Evolutionary conservation across 1,140 invertebrate genomes (phyloP).

Genomic region (Venturia canescens): DNA sequence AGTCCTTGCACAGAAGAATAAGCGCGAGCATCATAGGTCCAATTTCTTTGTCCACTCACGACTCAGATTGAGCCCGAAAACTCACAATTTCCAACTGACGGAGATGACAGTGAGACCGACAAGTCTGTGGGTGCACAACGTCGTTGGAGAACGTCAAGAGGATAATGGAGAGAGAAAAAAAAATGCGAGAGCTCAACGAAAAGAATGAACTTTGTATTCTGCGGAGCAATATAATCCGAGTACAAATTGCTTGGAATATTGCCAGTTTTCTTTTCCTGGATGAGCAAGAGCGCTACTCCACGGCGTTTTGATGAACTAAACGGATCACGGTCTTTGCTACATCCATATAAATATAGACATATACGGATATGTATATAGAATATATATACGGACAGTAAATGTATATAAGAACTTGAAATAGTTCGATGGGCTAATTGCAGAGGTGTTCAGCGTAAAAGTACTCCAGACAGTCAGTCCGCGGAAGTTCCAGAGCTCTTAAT

Average conservation of each 20-base stretch:
- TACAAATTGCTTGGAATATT: slow-evolving; percentile 23
- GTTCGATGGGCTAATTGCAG: slow-evolving; percentile 21
- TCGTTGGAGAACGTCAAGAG: background rate
- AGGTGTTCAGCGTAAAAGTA: slow-evolving; percentile 4
- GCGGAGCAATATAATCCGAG: slow-evolving; percentile 19
- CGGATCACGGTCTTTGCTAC: background rate
- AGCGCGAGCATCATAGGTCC: background rate
- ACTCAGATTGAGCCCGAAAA: background rate
- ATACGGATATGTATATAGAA: slow-evolving; percentile 4
- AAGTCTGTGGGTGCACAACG: background rate
- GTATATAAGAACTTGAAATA: slow-evolving; percentile 4
- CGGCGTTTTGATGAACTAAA: slow-evolving; percentile 19
- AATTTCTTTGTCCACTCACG: background rate
- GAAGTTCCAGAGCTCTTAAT: slow-evolving; percentile 15
- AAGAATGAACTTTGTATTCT: slow-evolving; percentile 25
- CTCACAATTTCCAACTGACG: background rate
- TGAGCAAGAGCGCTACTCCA: background rate
- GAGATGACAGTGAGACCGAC: slow-evolving; percentile 15
- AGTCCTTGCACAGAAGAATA: background rate
- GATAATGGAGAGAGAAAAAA: background rate
- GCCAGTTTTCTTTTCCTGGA: slow-evolving; percentile 12
- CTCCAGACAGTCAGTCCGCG: background rate
- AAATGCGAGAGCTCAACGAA: slow-evolving; percentile 18
- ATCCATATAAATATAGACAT: background rate
- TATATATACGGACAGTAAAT: slow-evolving; percentile 12